Percentiles rank a stretch among this genome's conserved stretches.
These are phyloP conservation scores for Charaxes varanes DNA, from an alignment of 1,140 invertebrate genomes.

Conservation along the genomic window DNA sequence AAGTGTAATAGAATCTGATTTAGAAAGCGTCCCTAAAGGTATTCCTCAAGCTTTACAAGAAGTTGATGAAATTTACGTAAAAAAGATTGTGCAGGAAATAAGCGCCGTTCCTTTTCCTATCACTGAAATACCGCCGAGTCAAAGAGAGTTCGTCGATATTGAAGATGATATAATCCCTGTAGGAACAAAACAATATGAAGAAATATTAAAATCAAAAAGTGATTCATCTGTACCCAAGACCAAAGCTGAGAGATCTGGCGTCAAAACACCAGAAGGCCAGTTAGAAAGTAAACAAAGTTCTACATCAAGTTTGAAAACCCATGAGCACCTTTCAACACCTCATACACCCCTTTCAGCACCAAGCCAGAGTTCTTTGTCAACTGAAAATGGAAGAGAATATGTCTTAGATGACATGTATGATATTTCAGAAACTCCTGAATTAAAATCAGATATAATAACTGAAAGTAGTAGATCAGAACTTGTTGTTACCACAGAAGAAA, in stretches of 20 bases:
- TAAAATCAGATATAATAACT: slow-evolving; percentile 60
- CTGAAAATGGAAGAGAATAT: slow-evolving; percentile 78
- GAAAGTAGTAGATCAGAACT: slow-evolving; percentile 73
- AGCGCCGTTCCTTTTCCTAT: slow-evolving; percentile 50
- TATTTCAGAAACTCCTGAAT: slow-evolving; percentile 75
- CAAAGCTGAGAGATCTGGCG: slow-evolving; percentile 50
- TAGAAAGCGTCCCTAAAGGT: slow-evolving; percentile 30
- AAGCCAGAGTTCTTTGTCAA: slow-evolving; percentile 78
- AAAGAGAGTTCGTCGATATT: slow-evolving; percentile 63
- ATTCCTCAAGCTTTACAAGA: slow-evolving; percentile 14
- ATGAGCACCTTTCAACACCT: slow-evolving; percentile 70
- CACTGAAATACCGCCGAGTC: slow-evolving; percentile 47
- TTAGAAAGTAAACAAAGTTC: slow-evolving; percentile 65
- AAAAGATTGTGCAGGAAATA: slow-evolving; percentile 49
- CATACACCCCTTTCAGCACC: slow-evolving; percentile 77
- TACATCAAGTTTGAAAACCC: slow-evolving; percentile 65
- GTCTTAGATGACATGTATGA: slow-evolving; percentile 75
- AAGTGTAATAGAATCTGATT: slow-evolving; percentile 24
- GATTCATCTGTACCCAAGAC: slow-evolving; percentile 66
- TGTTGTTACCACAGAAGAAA: slow-evolving; percentile 73
- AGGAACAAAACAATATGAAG: slow-evolving; percentile 65
- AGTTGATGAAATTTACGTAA: slow-evolving; percentile 48
- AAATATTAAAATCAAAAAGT: slow-evolving; percentile 68
- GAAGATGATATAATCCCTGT: slow-evolving; percentile 65
- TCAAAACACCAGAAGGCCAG: slow-evolving; percentile 43